These are phyloP conservation scores for Pseudois nayaur DNA, from an alignment of 2,113 vertebrate species.

Conservation along the genomic window DNA sequence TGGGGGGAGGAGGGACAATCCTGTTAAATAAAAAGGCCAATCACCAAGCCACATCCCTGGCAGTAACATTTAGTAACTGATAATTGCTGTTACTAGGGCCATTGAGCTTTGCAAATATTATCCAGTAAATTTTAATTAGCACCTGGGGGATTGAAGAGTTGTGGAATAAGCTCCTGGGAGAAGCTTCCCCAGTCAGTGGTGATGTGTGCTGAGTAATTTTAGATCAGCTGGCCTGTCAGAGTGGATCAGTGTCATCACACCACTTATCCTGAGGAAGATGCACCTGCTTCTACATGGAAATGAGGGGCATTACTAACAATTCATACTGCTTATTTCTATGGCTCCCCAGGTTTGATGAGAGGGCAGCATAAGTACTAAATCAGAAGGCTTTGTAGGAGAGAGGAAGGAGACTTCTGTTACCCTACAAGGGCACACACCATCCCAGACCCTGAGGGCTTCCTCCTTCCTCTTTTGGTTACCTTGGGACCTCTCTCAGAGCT, in stretches of 20 bases:
- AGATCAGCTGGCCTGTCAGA: constrained; percentile 85
- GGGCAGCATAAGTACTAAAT: constrained; percentile 64
- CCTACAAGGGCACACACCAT: not conserved
- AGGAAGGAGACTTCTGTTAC: not conserved
- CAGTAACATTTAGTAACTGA: constrained; percentile 83
- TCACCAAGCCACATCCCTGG: constrained; percentile 75
- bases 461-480: not conserved
- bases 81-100: constrained; percentile 84
- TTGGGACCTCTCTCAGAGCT: not conserved
- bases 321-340: constrained; percentile 81
- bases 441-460: not conserved
- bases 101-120: constrained; percentile 85
- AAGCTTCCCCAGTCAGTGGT: constrained; percentile 70
- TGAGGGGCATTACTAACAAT: constrained; percentile 84
- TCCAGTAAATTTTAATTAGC: constrained; percentile 88
- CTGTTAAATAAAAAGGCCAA: constrained; percentile 67
- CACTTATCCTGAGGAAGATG: constrained; percentile 80
- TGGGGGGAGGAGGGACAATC: not conserved
- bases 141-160: constrained; percentile 81
- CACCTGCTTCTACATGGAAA: constrained; percentile 85
- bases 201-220: constrained; percentile 84
- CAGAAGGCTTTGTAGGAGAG: not conserved
- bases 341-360: constrained; percentile 72
- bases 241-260: constrained; percentile 81
- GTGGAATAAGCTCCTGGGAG: constrained; percentile 78